phyloP scores from a whole-genome alignment of 2,113 vertebrate species.

The Motacilla alba region DNA sequence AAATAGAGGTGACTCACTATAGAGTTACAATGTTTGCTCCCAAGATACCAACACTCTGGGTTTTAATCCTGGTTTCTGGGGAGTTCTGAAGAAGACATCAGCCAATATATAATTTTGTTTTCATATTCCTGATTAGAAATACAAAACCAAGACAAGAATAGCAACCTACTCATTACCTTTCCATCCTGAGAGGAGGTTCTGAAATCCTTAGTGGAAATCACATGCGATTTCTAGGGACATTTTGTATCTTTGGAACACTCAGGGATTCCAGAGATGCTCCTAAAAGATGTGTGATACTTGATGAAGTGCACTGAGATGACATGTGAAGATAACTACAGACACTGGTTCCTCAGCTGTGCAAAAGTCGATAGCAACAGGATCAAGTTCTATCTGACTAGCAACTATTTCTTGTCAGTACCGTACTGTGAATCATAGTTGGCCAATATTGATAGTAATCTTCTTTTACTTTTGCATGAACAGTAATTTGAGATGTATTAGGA shows the following conservation, averaged over 20 bases:
- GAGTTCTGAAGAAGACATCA: neutral
- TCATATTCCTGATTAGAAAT: neutral
- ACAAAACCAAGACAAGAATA: neutral
- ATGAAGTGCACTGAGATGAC: neutral
- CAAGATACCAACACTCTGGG: neutral
- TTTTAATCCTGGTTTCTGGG: neutral
- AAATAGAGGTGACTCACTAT: neutral
- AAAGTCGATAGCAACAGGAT: neutral
- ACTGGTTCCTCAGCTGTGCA: neutral
- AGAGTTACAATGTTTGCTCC: neutral
- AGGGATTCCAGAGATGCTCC: neutral
- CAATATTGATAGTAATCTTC: neutral
- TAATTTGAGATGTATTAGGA: neutral
- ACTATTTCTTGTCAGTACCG: rapidly evolving
- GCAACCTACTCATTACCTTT: neutral
- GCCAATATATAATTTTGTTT: neutral
- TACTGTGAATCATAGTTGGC: neutral
- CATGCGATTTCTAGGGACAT: neutral
- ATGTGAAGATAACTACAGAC: neutral
- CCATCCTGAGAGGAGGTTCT: neutral
- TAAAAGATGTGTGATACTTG: neutral
- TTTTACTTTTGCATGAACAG: neutral
- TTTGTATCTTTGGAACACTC: neutral
- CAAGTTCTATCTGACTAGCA: neutral
- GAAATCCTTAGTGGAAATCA: neutral